Percentiles rank a stretch among this genome's conserved stretches.
phyloP scores from a whole-genome alignment of 2,888 invertebrate genomes.

The Asteroscopus sphinx region DNA sequence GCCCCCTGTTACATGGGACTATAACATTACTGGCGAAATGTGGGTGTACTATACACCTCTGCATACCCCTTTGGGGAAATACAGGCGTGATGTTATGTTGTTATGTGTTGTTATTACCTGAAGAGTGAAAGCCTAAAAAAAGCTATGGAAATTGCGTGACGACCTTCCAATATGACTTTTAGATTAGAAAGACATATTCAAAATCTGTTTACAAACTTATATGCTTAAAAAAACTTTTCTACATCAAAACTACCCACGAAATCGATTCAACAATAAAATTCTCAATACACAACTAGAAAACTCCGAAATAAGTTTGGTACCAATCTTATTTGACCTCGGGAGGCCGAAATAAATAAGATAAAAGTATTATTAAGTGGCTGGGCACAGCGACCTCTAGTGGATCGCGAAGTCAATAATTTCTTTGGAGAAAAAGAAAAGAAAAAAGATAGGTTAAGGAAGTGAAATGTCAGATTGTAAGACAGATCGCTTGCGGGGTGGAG shows the following conservation, averaged over 20 bases:
- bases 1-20: no score
- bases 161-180: no score
- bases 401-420: constrained; percentile 56
- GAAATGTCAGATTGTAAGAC: constrained; percentile 55
- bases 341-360: constrained; percentile 51
- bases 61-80: no score
- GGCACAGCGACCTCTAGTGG: constrained; percentile 31
- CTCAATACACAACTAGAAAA: constrained; percentile 7
- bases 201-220: no score
- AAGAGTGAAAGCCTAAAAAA: no score
- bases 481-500: constrained; percentile 26
- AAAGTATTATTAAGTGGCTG: constrained; percentile 50
- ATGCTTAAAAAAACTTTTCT: constrained; percentile 13
- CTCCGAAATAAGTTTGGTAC: constrained; percentile 16
- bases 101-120: no score
- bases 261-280: constrained; percentile 42
- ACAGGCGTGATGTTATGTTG: no score
- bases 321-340: constrained; percentile 21
- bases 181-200: no score
- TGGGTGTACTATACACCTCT: no score
- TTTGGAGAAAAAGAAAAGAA: constrained; percentile 43
- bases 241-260: constrained; percentile 17
- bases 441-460: constrained; percentile 61
- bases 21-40: no score
- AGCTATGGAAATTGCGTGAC: no score